Percentiles rank a stretch among this genome's conserved stretches.
Evolutionary conservation across 2,888 invertebrate genomes (phyloP).

Genomic region (Macrosoma leucophasiata): DNA sequence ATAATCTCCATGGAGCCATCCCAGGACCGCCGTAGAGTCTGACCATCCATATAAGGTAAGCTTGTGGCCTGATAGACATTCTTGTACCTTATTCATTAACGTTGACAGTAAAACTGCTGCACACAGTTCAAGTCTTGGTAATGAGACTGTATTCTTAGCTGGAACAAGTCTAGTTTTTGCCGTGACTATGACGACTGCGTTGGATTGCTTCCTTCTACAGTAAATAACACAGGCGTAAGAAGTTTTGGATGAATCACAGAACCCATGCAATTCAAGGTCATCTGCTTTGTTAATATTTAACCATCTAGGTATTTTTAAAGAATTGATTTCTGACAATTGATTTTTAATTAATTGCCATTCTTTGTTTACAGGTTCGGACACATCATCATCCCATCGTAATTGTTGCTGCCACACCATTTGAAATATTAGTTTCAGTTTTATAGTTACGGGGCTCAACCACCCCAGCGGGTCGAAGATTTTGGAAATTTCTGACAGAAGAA

Average conservation of each 20-base stretch:
- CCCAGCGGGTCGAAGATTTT: constrained; percentile 16
- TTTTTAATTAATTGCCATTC: constrained; percentile 13
- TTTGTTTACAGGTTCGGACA: constrained; percentile 1
- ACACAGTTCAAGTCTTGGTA: constrained; percentile 19
- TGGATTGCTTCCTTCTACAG: constrained; percentile 8
- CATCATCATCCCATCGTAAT: constrained; percentile 13
- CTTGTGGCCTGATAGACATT: neutral
- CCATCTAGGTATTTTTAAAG: constrained; percentile 16
- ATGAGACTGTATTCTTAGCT: neutral
- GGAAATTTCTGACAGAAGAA: constrained; percentile 4
- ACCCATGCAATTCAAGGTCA: constrained; percentile 21
- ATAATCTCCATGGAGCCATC: constrained; percentile 12
- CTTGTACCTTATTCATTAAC: constrained; percentile 2
- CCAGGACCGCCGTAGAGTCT: constrained; percentile 7
- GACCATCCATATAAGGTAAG: constrained; percentile 1
- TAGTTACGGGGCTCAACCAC: constrained; percentile 13
- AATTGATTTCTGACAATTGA: constrained; percentile 3
- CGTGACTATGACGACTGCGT: constrained; percentile 5
- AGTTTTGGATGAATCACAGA: constrained; percentile 20
- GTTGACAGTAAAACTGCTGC: constrained; percentile 12
- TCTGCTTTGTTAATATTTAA: constrained; percentile 1
- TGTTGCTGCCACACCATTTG: constrained; percentile 15
- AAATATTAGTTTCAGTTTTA: constrained; percentile 14
- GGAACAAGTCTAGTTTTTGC: constrained; percentile 16
- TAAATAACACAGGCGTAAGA: constrained; percentile 25